Evolutionary conservation across 2,888 invertebrate genomes (phyloP).

Genomic region (Dendrolimus pini): DNA sequence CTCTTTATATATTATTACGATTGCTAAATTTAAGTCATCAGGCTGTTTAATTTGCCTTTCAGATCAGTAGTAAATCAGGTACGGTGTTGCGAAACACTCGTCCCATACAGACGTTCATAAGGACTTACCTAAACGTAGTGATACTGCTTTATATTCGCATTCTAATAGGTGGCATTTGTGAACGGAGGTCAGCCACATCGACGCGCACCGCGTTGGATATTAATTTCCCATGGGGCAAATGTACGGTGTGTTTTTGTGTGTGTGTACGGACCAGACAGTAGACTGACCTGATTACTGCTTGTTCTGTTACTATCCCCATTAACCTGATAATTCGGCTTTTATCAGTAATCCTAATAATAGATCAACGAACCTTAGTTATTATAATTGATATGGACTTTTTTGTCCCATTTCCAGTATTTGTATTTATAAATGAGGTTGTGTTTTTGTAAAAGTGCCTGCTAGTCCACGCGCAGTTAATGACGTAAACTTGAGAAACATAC

Average conservation of each 20-base stretch:
- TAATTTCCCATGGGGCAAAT: constrained; percentile 26
- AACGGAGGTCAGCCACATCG: constrained; percentile 13
- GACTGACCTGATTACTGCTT: constrained; percentile 37
- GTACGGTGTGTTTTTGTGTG: not conserved
- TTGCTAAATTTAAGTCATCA: too few relatives aligned
- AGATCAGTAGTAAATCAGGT: too few relatives aligned
- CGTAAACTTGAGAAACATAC: too few relatives aligned
- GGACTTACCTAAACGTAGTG: not conserved
- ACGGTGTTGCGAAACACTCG: too few relatives aligned
- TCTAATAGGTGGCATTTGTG: constrained; percentile 10
- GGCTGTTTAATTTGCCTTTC: too few relatives aligned
- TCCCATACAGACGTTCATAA: not conserved
- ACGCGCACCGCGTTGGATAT: constrained; percentile 20
- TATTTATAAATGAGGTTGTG: too few relatives aligned
- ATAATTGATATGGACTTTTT: too few relatives aligned
- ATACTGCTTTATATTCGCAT: constrained; percentile 13
- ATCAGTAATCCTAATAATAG: not conserved
- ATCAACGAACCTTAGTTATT: too few relatives aligned
- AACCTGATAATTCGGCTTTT: constrained; percentile 19
- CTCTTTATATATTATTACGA: too few relatives aligned
- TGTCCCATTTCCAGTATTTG: too few relatives aligned
- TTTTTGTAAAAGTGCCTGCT: too few relatives aligned
- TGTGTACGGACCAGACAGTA: not conserved
- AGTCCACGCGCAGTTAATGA: too few relatives aligned
- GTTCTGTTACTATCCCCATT: constrained; percentile 27